Conservation (phyloP, 1,140 invertebrate genomes). For the Microplitis demolitor region DNA sequence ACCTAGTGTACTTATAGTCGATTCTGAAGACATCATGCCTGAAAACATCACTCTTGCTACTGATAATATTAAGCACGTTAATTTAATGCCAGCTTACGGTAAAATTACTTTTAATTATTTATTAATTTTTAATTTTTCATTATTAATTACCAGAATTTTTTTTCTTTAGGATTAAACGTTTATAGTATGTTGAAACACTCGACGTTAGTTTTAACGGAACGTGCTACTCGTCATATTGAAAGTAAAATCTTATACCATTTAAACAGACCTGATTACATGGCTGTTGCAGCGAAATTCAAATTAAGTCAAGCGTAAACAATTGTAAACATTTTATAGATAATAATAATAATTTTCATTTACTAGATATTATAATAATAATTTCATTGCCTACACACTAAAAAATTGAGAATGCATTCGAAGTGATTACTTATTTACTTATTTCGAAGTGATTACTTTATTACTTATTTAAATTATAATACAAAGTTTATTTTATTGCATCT, state of each 20-base stretch:
- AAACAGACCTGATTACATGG: conserved; percentile 66
- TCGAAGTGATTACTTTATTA: too few relatives aligned
- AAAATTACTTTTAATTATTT: conserved; percentile 35
- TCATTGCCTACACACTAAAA: not conserved
- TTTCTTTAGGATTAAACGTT: conserved; percentile 70
- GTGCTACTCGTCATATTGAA: conserved; percentile 85
- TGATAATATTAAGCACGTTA: conserved; percentile 78
- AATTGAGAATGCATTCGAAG: too few relatives aligned
- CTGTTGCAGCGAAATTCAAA: conserved; percentile 29
- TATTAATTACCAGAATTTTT: conserved; percentile 14
- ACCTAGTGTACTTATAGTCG: conserved; percentile 91
- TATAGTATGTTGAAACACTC: conserved; percentile 96
- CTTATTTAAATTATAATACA: too few relatives aligned
- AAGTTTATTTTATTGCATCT: too few relatives aligned
- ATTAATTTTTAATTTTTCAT: not conserved
- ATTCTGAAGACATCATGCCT: conserved; percentile 85
- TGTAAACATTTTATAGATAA: not conserved
- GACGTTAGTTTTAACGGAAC: conserved; percentile 87
- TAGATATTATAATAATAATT: not conserved
- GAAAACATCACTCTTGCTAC: conserved; percentile 83
- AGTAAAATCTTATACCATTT: conserved; percentile 81
- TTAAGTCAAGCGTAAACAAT: conserved; percentile 38
- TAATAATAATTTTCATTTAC: not conserved
- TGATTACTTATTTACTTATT: too few relatives aligned
- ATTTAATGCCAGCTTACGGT: conserved; percentile 96